phyloP scores from a whole-genome alignment of 1,140 invertebrate species.

The Drosophila novamexicana region DNA sequence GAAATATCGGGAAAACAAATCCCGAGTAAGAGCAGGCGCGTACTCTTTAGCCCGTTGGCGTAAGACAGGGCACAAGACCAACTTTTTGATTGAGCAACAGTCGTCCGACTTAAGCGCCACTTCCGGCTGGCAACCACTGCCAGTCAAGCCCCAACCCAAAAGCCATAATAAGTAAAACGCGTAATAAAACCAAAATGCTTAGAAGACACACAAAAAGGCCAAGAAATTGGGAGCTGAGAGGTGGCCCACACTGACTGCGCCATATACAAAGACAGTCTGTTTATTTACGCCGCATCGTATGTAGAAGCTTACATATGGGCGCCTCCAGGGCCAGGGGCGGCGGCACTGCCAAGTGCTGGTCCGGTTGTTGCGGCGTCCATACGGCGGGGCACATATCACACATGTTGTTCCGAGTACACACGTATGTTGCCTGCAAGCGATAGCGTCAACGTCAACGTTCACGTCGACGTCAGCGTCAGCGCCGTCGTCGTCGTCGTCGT shows the following conservation, averaged over 20 bases:
- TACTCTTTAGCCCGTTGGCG: constrained; percentile 24
- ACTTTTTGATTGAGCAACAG: constrained; percentile 58
- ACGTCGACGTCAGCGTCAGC: constrained; percentile 64
- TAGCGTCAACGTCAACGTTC: constrained; percentile 76
- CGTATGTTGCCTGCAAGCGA: constrained; percentile 84
- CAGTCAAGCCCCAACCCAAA: constrained; percentile 5
- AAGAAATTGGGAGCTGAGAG: constrained; percentile 28
- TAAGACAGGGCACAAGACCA: constrained; percentile 12
- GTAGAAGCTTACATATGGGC: constrained; percentile 80
- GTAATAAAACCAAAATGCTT: constrained; percentile 66
- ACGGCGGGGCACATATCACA: constrained; percentile 84
- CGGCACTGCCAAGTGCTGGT: constrained; percentile 17
- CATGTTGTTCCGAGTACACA: constrained; percentile 84
- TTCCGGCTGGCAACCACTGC: constrained; percentile 43
- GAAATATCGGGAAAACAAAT: constrained; percentile 5
- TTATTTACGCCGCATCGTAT: constrained; percentile 84
- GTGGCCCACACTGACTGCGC: constrained; percentile 17
- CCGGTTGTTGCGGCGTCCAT: constrained; percentile 68
- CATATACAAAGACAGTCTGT: constrained; percentile 73
- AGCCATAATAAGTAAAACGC: constrained; percentile 37
- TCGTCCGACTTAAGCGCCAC: constrained; percentile 53
- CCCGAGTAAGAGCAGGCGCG: constrained; percentile 1
- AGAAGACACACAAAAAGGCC: constrained; percentile 27
- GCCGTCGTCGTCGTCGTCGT: constrained; percentile 62
- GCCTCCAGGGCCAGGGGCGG: constrained; percentile 53